These are phyloP conservation scores for Physella acuta DNA, from an alignment of 1,140 invertebrate genomes.

Conservation along the genomic window DNA sequence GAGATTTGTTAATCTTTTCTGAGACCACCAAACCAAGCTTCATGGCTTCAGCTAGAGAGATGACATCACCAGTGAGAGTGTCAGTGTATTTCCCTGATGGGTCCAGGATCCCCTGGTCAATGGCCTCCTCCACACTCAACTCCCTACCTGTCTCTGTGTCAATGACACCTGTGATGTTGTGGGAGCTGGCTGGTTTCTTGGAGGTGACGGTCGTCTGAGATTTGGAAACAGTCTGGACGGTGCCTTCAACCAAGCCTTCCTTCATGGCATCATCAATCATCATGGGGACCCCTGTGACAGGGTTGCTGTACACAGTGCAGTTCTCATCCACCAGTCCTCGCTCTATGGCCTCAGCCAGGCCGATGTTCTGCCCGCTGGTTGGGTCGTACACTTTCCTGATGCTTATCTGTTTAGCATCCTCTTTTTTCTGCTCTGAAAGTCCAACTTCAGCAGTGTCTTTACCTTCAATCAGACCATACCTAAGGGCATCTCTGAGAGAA, in stretches of 20 bases:
- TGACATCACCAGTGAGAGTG: conserved; percentile 74
- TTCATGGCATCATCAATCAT: conserved; percentile 80
- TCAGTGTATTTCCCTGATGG: conserved; percentile 65
- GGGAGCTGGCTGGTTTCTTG: conserved; percentile 36
- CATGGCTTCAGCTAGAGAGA: conserved; percentile 78
- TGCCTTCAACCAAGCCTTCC: conserved; percentile 74
- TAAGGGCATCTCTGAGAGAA: conserved; percentile 74
- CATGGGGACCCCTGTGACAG: conserved; percentile 40
- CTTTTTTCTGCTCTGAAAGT: conserved; percentile 74
- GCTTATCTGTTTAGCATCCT: conserved; percentile 68
- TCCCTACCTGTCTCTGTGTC: conserved; percentile 68
- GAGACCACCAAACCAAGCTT: conserved; percentile 77
- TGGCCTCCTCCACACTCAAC: conserved; percentile 48
- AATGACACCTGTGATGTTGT: conserved; percentile 74
- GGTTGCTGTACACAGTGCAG: conserved; percentile 65
- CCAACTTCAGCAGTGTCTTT: conserved; percentile 73
- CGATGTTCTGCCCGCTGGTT: conserved; percentile 71
- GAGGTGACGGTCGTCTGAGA: conserved; percentile 53
- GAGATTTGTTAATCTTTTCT: conserved; percentile 67
- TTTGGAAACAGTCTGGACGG: conserved; percentile 41
- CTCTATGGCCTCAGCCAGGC: conserved; percentile 64
- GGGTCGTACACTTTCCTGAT: conserved; percentile 65
- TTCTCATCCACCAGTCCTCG: conserved; percentile 46
- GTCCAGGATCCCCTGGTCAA: conserved; percentile 55
- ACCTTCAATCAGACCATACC: conserved; percentile 75